Evolutionary conservation across 37 sponge, comb jelly and placozoan species (phyloP), one percentile per base, ranked within the genome.

Genomic region (Tethya wilhelma): DNA sequence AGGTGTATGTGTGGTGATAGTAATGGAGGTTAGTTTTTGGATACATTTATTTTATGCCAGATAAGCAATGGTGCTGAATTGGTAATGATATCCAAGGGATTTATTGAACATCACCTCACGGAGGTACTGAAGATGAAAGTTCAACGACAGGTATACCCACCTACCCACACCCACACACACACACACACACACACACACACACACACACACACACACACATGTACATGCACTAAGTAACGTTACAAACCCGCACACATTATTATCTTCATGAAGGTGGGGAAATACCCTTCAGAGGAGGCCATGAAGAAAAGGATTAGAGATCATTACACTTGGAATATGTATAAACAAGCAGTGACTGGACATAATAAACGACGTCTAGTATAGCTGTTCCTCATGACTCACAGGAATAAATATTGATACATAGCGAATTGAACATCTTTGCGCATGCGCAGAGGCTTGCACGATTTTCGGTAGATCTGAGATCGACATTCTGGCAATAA

Each of bases 21-120:
- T 19, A 19, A 23, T 59, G 62, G 29, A 56, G 14, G 32, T 41
- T 23, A 42, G 25, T 41, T 42, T 37, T 39, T 30, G 19, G n/a
- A 69, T 73, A 20, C 23, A 43, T 30, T 14, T 43, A 56, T 58
- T 45, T 34, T 14, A 53, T 0, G 32, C 5, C 59, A 88, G 89
- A 73, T 88, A 28, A 88, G 89, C 65, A 88, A 88, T 88, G 89
- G 89, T 58, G 77, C 73, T 49, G 89, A 88, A 39, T 60, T 69
- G 36, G 69, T 88, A 8, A 38, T 80, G 83, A 44, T 88, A 42
- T 69, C 83, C 34, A 88, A 88, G 32, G 53, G 22, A 22, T 88
- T 88, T 49, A 69, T 88, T 20, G 8, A 25, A 26, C 38, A 25
- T 0, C 76, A 88, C 72, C 68, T 82, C 34, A 72, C 44, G 0